phyloP scores from a whole-genome alignment of 2,113 vertebrate species.

The Rhabdornis inornatus region DNA sequence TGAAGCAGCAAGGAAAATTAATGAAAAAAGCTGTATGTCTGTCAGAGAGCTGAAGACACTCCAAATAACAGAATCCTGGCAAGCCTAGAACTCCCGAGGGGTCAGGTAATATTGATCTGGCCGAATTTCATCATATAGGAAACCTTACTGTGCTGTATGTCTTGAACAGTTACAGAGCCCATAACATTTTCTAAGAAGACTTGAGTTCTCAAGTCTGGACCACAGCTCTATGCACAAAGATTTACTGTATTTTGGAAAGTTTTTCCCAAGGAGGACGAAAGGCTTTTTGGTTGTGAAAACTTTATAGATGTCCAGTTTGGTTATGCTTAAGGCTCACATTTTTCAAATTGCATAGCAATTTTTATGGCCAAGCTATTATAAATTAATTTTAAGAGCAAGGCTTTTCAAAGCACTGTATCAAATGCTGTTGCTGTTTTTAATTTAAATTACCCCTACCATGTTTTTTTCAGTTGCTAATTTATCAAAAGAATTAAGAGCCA shows the following conservation, averaged over 20 bases:
- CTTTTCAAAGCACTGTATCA: constrained; percentile 8
- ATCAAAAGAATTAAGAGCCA: not conserved
- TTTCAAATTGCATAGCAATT: constrained; percentile 27
- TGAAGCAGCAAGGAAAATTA: not conserved
- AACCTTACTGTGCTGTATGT: not conserved
- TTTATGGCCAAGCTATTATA: not conserved
- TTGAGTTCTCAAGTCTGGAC: not conserved
- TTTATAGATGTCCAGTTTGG: not conserved
- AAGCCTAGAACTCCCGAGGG: not conserved
- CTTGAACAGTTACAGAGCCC: not conserved
- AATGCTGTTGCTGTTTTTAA: constrained; percentile 2
- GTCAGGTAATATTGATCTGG: not conserved
- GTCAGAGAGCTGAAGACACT: not conserved
- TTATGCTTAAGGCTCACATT: not conserved
- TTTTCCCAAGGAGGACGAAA: not conserved
- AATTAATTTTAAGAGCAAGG: constrained; percentile 7
- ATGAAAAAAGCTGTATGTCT: not conserved
- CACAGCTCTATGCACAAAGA: not conserved
- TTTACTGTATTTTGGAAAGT: not conserved
- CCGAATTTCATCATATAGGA: not conserved
- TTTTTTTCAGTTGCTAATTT: constrained; percentile 16
- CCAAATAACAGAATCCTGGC: not conserved
- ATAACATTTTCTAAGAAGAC: not conserved
- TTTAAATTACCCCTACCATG: not conserved
- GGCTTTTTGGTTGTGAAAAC: not conserved